Base-by-base conservation (phyloP, 2,113 vertebrate genomes). In the Nerophis lumbriciformis region DNA sequence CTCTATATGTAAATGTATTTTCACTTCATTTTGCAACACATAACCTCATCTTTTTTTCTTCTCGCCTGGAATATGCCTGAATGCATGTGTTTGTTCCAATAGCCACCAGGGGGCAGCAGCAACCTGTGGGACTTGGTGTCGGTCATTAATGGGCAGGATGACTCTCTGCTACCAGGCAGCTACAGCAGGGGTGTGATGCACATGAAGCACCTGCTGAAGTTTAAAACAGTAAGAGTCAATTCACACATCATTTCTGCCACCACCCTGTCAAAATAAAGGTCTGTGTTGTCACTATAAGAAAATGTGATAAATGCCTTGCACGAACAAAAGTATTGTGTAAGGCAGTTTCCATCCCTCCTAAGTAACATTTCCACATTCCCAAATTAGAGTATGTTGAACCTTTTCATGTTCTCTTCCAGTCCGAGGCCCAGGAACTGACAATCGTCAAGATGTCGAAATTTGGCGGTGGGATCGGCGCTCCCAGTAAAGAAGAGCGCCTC, bases 391-490 rank as follows among this genome's bases (percentile, higher is more conserved):
- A 42, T 8, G 6, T 42, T 10, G 3, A 9, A 9, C 39, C n/a
- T 44, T 44, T 21, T 19, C 8, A 2, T 21, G 4, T 61, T 48
- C 4, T 58, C 14, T 53, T 42, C 15, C 69, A 99, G 97, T 99
- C 97, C 15, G 94, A 94, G 87, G 97, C 97, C 15, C 96, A 99
- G 85, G 94, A 98, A 82, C 83, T 99, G 73, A 99, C 96, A 0
- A 98, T 95, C 38, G 92, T 98, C 53, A 98, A 97, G 85, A 98
- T 99, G 95, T 97, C 93, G 47, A 98, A 96, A 70, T 98, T 98
- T 60, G 95, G 97, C 61, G 93, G 94, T 60, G 96, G 96, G 4
- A 93, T 99, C n/a, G 97, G 97, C 50, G 91, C 91, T 13, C 96
- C 96, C 1, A 96, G 92, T 77, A 98, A 95, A 75, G 95, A 99